phyloP scores from a whole-genome alignment of 1,140 invertebrate genomes.

The Periplaneta americana region DNA sequence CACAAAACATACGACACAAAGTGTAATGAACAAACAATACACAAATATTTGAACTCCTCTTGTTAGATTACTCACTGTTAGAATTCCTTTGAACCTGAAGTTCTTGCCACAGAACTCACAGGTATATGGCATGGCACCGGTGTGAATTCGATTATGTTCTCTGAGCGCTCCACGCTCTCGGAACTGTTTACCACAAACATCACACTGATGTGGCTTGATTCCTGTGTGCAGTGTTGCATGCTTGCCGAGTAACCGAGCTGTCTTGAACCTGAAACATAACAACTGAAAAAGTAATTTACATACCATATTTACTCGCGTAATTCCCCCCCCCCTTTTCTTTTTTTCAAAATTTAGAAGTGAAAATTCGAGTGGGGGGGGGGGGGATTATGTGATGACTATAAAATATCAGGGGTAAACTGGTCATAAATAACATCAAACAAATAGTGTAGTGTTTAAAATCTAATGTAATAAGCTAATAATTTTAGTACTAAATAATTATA shows the following conservation, averaged over 20 bases:
- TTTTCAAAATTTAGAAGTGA: too few relatives aligned
- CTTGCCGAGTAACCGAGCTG: conserved; percentile 16
- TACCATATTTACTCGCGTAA: too few relatives aligned
- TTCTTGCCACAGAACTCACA: conserved; percentile 17
- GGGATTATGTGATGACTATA: too few relatives aligned
- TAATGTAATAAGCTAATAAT: too few relatives aligned
- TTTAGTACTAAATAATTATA: too few relatives aligned
- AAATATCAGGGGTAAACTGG: too few relatives aligned
- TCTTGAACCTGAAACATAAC: conserved; percentile 15
- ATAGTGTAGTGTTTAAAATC: too few relatives aligned
- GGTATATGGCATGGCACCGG: conserved; percentile 34
- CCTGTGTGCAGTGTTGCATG: conserved; percentile 23
- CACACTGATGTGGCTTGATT: conserved; percentile 38
- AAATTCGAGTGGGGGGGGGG: too few relatives aligned
- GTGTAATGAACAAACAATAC: background rate
- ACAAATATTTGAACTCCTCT: background rate
- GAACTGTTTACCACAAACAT: conserved; percentile 38
- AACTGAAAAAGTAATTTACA: too few relatives aligned
- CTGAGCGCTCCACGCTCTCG: conserved; percentile 14
- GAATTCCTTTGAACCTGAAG: conserved; percentile 21
- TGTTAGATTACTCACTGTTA: conserved; percentile 2
- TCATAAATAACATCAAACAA: too few relatives aligned
- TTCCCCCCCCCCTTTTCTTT: too few relatives aligned
- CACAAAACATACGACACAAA: background rate
- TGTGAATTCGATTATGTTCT: conserved; percentile 38